Percentiles rank a stretch among this genome's conserved stretches.
Conservation (phyloP, 2,113 vertebrate species). For the Sceloporus tristichus region DNA sequence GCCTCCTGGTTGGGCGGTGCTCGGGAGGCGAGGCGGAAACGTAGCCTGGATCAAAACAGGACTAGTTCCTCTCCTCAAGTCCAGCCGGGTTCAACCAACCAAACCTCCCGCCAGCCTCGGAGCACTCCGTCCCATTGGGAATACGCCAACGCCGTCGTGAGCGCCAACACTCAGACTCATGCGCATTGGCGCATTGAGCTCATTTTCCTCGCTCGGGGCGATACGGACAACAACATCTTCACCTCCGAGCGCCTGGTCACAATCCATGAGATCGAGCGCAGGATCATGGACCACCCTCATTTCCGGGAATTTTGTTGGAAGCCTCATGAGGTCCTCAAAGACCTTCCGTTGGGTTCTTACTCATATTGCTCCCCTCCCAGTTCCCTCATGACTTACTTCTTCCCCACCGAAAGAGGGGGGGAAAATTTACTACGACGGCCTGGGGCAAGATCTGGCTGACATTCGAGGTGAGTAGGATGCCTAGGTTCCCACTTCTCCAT, state of each 20-base stretch:
- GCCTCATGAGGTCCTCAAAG: constrained; percentile 91
- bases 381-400: constrained; percentile 96
- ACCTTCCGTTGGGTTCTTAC: constrained; percentile 92
- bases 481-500: not conserved
- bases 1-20: not conserved
- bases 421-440: constrained; percentile 96
- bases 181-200: constrained; percentile 96
- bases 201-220: constrained; percentile 92
- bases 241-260: constrained; percentile 92
- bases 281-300: constrained; percentile 94
- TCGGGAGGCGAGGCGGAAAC: constrained; percentile 33
- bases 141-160: constrained; percentile 74
- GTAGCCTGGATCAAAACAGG: not conserved
- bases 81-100: not conserved
- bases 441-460: constrained; percentile 95
- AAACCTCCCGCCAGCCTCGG: constrained; percentile 45
- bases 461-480: constrained; percentile 84
- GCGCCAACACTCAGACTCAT: constrained; percentile 90
- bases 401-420: constrained; percentile 92
- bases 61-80: rapidly evolving
- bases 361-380: constrained; percentile 92
- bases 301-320: constrained; percentile 98
- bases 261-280: constrained; percentile 90
- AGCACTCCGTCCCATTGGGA: constrained; percentile 72
- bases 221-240: constrained; percentile 92